Percentiles rank a stretch among this genome's conserved stretches.
phyloP scores from a whole-genome alignment of 2,888 invertebrate genomes.

The Tridacna gigas region DNA sequence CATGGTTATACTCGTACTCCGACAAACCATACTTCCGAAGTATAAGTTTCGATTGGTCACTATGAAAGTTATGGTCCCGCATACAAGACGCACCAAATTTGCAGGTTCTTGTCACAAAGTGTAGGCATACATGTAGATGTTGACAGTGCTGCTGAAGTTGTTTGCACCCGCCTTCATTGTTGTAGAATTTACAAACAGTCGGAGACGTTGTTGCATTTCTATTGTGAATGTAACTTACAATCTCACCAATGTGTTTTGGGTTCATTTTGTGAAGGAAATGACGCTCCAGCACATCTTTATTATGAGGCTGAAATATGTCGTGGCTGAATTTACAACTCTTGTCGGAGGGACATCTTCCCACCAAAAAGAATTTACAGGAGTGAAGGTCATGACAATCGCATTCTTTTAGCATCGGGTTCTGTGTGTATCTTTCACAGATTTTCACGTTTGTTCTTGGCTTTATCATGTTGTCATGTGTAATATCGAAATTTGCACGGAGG shows the following conservation, averaged over 20 bases:
- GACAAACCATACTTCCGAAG: slow-evolving; percentile 19
- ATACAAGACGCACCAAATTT: slow-evolving; percentile 23
- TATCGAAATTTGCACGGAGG: not conserved
- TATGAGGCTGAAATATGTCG: not conserved
- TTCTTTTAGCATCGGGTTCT: not conserved
- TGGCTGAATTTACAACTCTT: slow-evolving; percentile 22
- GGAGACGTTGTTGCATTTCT: slow-evolving; percentile 32
- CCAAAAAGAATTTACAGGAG: slow-evolving; percentile 22
- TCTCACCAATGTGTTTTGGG: not conserved
- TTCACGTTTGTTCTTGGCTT: not conserved
- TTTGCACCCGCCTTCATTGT: slow-evolving; percentile 29
- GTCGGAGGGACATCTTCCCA: not conserved
- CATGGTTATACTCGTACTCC: not conserved
- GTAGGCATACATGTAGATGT: slow-evolving; percentile 30
- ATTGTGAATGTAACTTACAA: not conserved
- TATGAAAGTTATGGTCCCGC: slow-evolving; percentile 16
- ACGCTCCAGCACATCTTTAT: not conserved
- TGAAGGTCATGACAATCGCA: slow-evolving; percentile 19
- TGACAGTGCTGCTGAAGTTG: slow-evolving; percentile 9
- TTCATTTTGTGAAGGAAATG: not conserved
- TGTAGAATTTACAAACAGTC: slow-evolving; percentile 43
- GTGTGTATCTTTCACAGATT: not conserved
- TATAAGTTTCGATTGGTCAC: not conserved
- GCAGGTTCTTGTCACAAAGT: slow-evolving; percentile 25
- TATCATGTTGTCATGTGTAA: not conserved